Base-by-base conservation (phyloP, 2,888 invertebrate genomes). In the Ceriagrion tenellum region DNA sequence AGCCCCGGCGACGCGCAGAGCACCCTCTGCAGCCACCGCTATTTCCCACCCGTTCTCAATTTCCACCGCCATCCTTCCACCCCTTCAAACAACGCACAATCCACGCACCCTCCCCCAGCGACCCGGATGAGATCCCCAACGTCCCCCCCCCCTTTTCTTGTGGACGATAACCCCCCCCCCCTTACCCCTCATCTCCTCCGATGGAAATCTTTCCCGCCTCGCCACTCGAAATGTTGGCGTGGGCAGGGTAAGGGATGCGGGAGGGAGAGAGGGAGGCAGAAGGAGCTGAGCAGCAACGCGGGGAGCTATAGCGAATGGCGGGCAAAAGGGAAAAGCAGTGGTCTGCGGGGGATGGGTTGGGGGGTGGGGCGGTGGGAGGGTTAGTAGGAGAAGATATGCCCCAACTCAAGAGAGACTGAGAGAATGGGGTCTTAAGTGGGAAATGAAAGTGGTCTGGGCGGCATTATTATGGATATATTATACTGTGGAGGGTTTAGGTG, bases 391-490 rank as follows among this genome's bases (percentile, higher is more conserved):
- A 47, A 20, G 40, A 40, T 10, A 18, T 23, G 55, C 63, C 69
- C 47, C 6, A 74, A 63, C 47, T 93, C 93, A 40, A 91, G 93
- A 63, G n/a, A 63, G 91, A 91, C 59, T 40, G 47, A 26, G 18
- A 55, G 93, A 47, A 55, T 26, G 69, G 74, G 69, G 93, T 47
- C 93, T 93, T 93, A 93, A 93, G 93, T 93, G 74, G 93, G 47
- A 93, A 93, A 93, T 93, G 93, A 93, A 93, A 93, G 93, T 93
- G 93, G 93, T 81, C 16, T 81, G 26, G 93, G 69, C 47, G 69
- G 93, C 35, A 93, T 93, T 93, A 93, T 93, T 93, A 93, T 93
- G 93, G 69, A 93, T 69, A 69, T 69, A 69, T 69, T 69, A 93
- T 74, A 93, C 93, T 8, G 47, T 47, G 56, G 91, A 63, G 59